Base-by-base conservation (phyloP, 2,797 vertebrate species). In the Dipus sagitta region DNA sequence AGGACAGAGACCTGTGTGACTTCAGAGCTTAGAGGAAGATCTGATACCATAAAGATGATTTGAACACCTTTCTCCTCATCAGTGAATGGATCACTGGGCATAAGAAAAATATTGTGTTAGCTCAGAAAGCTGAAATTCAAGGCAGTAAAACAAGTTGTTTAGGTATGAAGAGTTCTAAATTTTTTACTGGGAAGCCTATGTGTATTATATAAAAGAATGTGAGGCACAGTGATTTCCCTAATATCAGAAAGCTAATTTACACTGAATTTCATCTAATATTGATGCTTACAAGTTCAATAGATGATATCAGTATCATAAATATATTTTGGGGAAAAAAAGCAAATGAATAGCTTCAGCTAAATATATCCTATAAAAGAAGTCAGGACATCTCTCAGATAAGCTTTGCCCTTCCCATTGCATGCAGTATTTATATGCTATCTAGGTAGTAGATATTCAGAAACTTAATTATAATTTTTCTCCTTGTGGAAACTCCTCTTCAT, bases 401-500 rank as follows among this genome's bases (percentile, higher is more conserved):
- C 71, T 4, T 54, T 65, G 9, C 3, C 58, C 65, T 89, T 91
- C 32, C 74, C 47, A 26, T 15, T 74, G 4, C 20, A 78, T 93
- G 68, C 75, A 88, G 83, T 65, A 91, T 92, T 92, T 83, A 80
- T 82, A 79, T 21, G 42, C 8, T 91, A 6, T 75, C 28, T 54
- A 88, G 15, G 12, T 42, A 54, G 0, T 24, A 90, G 60, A 86
- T 28, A 95, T 85, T 92, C 38, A 62, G 47, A 92, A 75, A 95
- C 28, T 65, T 80, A 95, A 82, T 92, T 75, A 80, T 67, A 26
- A 30, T 32, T 72, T 78, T 82, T 92, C 91, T 86, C 32, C 52
- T 91, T 79, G 10, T 4, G 70, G 77, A 91, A 92, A 84, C 21
- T 89, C 10, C 17, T 80, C 30, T 91, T 67, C 62, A 24, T 2